Evolutionary conservation across 2,113 vertebrate genomes (phyloP).

Genomic region (Saguinus imperator): DNA sequence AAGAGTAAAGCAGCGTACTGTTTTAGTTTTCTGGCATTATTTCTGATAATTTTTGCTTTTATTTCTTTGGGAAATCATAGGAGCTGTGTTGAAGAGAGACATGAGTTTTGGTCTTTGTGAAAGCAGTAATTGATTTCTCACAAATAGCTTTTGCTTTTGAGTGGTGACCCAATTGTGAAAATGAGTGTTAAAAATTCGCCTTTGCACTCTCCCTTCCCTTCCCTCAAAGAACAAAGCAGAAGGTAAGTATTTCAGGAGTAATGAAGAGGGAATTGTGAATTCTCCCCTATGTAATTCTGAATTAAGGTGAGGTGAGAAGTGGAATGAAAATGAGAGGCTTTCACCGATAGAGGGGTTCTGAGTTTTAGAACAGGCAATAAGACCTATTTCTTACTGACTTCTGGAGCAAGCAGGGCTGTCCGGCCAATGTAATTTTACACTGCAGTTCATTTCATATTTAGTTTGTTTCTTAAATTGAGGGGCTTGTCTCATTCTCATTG

Average conservation of each 20-base stretch:
- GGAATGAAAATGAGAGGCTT: not conserved
- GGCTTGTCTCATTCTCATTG: not conserved
- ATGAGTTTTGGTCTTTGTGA: not conserved
- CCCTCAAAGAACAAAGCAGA: not conserved
- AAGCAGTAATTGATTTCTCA: not conserved
- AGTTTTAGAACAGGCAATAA: not conserved
- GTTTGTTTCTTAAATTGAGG: not conserved
- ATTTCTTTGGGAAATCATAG: not conserved
- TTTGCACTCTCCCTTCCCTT: not conserved
- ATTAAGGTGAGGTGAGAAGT: not conserved
- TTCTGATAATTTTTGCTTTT: not conserved
- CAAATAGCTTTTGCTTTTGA: not conserved
- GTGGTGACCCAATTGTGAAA: not conserved
- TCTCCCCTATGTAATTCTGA: not conserved
- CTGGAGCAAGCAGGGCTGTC: not conserved
- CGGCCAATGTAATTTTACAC: rapidly evolving
- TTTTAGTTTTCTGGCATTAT: not conserved
- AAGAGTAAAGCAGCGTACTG: not conserved
- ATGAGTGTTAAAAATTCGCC: not conserved
- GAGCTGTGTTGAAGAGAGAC: not conserved
- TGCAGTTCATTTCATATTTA: not conserved
- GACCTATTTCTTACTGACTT: not conserved
- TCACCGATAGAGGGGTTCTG: not conserved
- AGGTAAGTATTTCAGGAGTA: not conserved
- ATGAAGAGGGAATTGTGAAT: not conserved